phyloP scores from a whole-genome alignment of 2,797 vertebrate genomes.

The Hypotaenidia okinawae region DNA sequence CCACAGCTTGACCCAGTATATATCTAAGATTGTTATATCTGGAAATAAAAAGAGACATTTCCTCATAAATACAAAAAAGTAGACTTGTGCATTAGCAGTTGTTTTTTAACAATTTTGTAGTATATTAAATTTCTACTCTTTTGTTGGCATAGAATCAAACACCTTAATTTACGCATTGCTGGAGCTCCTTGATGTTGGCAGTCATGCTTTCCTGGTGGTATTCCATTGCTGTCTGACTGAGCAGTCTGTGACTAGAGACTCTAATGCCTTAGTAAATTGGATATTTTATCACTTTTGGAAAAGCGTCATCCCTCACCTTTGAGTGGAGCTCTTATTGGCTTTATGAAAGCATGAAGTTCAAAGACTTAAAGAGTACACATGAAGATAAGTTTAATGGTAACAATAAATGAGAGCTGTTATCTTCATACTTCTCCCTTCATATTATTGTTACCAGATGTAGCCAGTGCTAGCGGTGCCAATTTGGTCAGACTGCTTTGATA shows the following conservation, averaged over 20 bases:
- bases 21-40: not conserved
- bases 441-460: slow-evolving; percentile 61
- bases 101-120: not conserved
- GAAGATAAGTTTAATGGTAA: slow-evolving; percentile 55
- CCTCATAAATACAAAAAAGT: not conserved
- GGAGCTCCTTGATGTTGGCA: not conserved
- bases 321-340: slow-evolving; percentile 1
- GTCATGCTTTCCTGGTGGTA: not conserved
- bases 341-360: slow-evolving; percentile 35
- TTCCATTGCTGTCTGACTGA: not conserved
- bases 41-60: slow-evolving; percentile 4
- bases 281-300: slow-evolving; percentile 15
- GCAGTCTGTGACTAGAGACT: not conserved
- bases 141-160: not conserved
- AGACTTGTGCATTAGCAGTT: not conserved
- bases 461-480: slow-evolving; percentile 25
- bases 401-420: slow-evolving; percentile 64
- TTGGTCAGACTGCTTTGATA: slow-evolving; percentile 65
- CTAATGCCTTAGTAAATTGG: not conserved
- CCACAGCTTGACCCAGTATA: not conserved
- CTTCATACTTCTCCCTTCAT: slow-evolving; percentile 26
- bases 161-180: not conserved
- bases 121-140: not conserved
- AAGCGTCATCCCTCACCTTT: slow-evolving; percentile 19
- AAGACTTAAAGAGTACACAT: not conserved